phyloP scores from a whole-genome alignment of 2,113 vertebrate species.

The Machaerirhynchus nigripectus region DNA sequence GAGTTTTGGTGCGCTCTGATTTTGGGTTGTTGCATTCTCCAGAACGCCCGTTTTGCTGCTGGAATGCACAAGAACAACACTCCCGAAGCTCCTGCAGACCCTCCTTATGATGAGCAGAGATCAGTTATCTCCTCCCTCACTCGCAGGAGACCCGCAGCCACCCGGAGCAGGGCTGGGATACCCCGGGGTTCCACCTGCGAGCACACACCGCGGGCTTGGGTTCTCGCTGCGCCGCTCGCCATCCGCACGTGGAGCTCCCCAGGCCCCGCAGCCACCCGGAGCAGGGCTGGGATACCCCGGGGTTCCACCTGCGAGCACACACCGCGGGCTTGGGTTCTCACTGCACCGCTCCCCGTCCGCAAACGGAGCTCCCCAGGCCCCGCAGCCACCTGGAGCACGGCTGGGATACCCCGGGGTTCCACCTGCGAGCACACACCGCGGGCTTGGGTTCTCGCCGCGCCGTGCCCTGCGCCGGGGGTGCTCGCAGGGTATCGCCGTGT shows the following conservation, averaged over 20 bases:
- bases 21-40: fast-evolving
- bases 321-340: no score
- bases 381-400: no score
- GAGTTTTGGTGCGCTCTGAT: not conserved
- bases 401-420: no score
- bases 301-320: no score
- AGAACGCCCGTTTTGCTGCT: not conserved
- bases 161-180: fast-evolving
- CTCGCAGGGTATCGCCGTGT: no score
- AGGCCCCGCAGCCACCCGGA: no score
- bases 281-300: no score
- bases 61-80: fast-evolving
- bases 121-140: fast-evolving
- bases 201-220: fast-evolving
- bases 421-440: no score
- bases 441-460: no score
- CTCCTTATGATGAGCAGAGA: fast-evolving
- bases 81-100: fast-evolving
- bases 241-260: not conserved
- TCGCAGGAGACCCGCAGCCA: not conserved
- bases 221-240: not conserved
- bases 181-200: not conserved
- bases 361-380: no score
- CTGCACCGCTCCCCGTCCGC: no score
- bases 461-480: not conserved